Evolutionary conservation across 2,888 invertebrate genomes (phyloP).

Genomic region (Caenorhabditis sp.): DNA sequence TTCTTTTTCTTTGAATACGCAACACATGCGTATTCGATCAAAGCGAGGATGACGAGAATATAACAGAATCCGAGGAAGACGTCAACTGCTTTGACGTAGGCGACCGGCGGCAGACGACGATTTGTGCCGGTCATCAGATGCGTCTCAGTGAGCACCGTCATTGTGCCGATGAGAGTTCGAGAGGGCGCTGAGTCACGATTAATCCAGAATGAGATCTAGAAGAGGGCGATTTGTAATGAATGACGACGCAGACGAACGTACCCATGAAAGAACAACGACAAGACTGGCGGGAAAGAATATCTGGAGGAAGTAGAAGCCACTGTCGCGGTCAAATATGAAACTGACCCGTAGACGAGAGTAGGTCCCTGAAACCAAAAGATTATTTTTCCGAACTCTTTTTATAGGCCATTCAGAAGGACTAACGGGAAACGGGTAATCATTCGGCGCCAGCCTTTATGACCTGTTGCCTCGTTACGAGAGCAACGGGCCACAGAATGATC

Average conservation of each 20-base stretch:
- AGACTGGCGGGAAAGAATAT: constrained; percentile 88
- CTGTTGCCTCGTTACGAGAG: neutral
- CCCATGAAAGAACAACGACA: constrained; percentile 68
- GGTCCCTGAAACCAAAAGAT: constrained; percentile 84
- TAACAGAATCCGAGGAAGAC: constrained; percentile 74
- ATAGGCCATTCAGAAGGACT: neutral
- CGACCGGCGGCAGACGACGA: constrained; percentile 70
- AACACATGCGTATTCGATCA: constrained; percentile 73
- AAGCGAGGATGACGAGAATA: constrained; percentile 69
- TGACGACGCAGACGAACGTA: too few relatives aligned
- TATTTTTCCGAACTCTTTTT: constrained; percentile 2
- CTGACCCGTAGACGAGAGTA: constrained; percentile 95
- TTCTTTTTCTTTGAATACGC: constrained; percentile 75
- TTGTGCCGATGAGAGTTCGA: constrained; percentile 83
- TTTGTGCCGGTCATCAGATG: constrained; percentile 86
- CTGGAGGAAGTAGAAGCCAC: constrained; percentile 98
- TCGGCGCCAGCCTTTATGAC: neutral
- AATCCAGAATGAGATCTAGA: constrained; percentile 95
- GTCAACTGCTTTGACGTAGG: constrained; percentile 74
- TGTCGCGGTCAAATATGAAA: constrained; percentile 95
- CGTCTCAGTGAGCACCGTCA: constrained; percentile 80
- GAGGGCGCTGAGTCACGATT: constrained; percentile 97
- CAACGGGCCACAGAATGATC: neutral
- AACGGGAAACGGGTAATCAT: neutral
- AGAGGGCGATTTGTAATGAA: neutral